Evolutionary conservation across 2,113 vertebrate genomes (phyloP), one percentile per base, ranked within the genome.

Genomic region (Morone chrysops): DNA sequence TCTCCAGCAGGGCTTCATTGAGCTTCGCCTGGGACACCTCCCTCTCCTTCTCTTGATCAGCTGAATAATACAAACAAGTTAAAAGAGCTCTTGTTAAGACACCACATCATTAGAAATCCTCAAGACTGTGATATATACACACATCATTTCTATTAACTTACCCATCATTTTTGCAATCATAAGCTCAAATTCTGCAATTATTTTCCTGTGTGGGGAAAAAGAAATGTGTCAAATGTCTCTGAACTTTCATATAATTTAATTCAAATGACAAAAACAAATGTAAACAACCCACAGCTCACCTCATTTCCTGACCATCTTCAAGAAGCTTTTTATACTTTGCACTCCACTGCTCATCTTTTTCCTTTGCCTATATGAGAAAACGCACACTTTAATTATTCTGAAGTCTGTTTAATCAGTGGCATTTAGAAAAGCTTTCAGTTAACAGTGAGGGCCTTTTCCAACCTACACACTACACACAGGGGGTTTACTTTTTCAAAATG

Each of bases 101-200:
- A 16, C 16, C 8, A 10, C 2, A 0, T n/a, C 0, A 43, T 7
- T 8, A 8, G 60, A 17, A 18, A 38, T 43, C 1, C 25, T 22
- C 0, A 31, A 57, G 12, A 56, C 20, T 12, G 13, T 12, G 22
- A 10, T 7, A 4, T 22, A 31, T 31, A 31, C 43, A 25, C 43
- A 25, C 1, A 63, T 2, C 1, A 60, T 16, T 1, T 17, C 20
- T 38, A 5, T 31, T 0, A 56, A 87, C 92, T 87, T 77, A 99
- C 98, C 96, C 84, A 96, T 93, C 36, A 96, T 93, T 74, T 97
- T 96, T 61, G 94, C 93, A 70, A 96, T 94, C 8, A 95, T 87
- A 1, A 87, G 89, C 88, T 99, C 97, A 91, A 95, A 98, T 45
- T 96, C 96, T 0, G 94, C 94, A 89, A 97, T 91, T 80, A 98